A percentile compares a stretch with the other conserved stretches of the same genome.
phyloP scores from a whole-genome alignment of 2,797 vertebrate genomes.

The Naso thynnoides region DNA sequence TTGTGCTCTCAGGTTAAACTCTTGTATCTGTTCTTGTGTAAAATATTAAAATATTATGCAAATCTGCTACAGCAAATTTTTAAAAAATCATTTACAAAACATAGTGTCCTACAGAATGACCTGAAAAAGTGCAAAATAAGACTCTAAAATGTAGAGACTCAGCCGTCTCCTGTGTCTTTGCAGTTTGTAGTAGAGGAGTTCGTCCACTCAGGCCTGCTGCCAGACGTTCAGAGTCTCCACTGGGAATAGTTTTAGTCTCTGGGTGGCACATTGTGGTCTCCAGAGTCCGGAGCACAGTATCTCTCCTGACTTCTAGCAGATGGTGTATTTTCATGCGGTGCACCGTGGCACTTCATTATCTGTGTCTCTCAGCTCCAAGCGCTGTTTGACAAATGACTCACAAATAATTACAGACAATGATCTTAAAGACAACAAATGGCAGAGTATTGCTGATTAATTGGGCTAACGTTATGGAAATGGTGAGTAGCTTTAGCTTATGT shows the following conservation, averaged over 20 bases:
- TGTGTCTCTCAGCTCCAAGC: too few relatives aligned
- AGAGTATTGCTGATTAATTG: too few relatives aligned
- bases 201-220: conserved; percentile 1
- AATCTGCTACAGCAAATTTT: conserved; percentile 1
- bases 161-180: conserved; percentile 16
- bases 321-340: conserved; percentile 15
- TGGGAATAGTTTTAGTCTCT: conserved; percentile 36
- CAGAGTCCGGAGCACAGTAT: conserved; percentile 17
- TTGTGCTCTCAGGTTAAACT: conserved; percentile 30
- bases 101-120: not conserved
- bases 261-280: conserved; percentile 25
- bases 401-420: too few relatives aligned
- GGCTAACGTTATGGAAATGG: too few relatives aligned
- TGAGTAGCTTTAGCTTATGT: too few relatives aligned
- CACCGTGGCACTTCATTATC: conserved; percentile 1
- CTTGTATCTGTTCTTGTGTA: conserved; percentile 26
- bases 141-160: conserved; percentile 12
- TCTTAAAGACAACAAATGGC: too few relatives aligned
- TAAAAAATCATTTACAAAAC: not conserved
- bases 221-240: conserved; percentile 10
- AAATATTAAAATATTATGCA: conserved; percentile 37
- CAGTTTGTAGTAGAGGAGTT: conserved; percentile 17
- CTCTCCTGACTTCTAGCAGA: conserved; percentile 34
- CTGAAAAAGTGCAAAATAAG: conserved; percentile 2
- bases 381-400: too few relatives aligned